phyloP scores from a whole-genome alignment of 2,888 invertebrate genomes.

The Ochropleura leucogaster region DNA sequence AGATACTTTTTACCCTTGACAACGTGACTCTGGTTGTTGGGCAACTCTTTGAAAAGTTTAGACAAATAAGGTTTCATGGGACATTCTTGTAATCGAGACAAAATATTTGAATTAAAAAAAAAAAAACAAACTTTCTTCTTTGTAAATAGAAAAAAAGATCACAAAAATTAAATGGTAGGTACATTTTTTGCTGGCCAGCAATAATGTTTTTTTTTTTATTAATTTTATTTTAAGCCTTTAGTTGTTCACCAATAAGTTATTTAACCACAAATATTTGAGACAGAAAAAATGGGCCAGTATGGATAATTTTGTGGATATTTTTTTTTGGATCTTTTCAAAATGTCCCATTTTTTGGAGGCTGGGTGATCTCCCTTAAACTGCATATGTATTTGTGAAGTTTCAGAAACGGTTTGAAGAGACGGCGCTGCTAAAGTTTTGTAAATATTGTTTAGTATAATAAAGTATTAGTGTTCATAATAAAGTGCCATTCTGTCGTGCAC shows the following conservation, averaged over 20 bases:
- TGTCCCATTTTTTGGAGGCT: no score
- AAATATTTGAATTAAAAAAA: neutral
- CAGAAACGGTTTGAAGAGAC: neutral
- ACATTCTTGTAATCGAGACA: no score
- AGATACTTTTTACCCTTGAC: constrained; percentile 30
- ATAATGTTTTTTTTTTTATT: no score
- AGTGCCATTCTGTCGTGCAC: neutral
- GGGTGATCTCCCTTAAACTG: neutral
- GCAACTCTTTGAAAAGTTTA: constrained; percentile 18
- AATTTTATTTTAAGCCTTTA: no score
- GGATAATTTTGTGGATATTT: no score
- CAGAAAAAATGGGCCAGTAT: no score
- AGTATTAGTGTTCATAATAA: no score
- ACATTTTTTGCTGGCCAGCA: no score
- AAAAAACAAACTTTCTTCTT: neutral
- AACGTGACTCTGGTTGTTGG: constrained; percentile 44
- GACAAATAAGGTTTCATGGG: neutral
- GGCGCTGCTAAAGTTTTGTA: neutral
- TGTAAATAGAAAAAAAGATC: neutral
- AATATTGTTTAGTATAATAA: neutral
- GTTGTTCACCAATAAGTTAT: no score
- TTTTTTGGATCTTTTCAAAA: no score
- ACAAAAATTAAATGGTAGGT: no score
- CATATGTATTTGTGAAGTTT: constrained; percentile 5
- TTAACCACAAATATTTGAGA: no score